A percentile compares a stretch with the other conserved stretches of the same genome.
Evolutionary conservation across 2,888 invertebrate genomes (phyloP).

Genomic region (Dysmachus trigonus): DNA sequence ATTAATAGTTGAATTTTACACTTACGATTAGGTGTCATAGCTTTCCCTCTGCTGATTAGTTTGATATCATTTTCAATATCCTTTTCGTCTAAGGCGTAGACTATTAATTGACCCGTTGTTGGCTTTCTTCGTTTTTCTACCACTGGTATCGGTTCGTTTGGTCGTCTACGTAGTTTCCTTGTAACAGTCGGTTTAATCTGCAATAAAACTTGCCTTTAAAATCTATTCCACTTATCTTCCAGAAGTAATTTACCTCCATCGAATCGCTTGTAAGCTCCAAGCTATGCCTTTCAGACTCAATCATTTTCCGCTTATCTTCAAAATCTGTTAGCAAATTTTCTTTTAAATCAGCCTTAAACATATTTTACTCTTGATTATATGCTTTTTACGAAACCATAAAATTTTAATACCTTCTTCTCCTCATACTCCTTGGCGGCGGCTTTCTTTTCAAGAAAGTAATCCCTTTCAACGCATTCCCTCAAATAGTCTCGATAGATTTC

Average conservation of each 20-base stretch:
- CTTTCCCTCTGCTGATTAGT: conserved; percentile 74
- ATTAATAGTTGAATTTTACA: not conserved
- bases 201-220: conserved; percentile 24
- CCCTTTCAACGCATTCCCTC: conserved; percentile 86
- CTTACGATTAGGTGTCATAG: conserved; percentile 67
- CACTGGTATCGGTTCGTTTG: conserved; percentile 92
- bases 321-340: conserved; percentile 90
- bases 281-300: conserved; percentile 86
- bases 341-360: conserved; percentile 72
- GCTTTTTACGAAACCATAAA: not conserved
- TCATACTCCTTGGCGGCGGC: conserved; percentile 92
- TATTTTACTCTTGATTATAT: not conserved
- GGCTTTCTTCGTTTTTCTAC: conserved; percentile 88
- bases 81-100: conserved; percentile 86
- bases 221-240: not conserved
- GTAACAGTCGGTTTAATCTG: conserved; percentile 95
- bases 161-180: conserved; percentile 87
- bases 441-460: conserved; percentile 87
- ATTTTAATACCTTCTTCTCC: conserved; percentile 79
- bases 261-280: conserved; percentile 92
- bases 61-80: conserved; percentile 89
- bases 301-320: conserved; percentile 89
- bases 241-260: conserved; percentile 70
- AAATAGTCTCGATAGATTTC: conserved; percentile 81
- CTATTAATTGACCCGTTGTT: conserved; percentile 84